Evolutionary conservation across 1,140 invertebrate genomes (phyloP).

Genomic region (Limonius californicus): DNA sequence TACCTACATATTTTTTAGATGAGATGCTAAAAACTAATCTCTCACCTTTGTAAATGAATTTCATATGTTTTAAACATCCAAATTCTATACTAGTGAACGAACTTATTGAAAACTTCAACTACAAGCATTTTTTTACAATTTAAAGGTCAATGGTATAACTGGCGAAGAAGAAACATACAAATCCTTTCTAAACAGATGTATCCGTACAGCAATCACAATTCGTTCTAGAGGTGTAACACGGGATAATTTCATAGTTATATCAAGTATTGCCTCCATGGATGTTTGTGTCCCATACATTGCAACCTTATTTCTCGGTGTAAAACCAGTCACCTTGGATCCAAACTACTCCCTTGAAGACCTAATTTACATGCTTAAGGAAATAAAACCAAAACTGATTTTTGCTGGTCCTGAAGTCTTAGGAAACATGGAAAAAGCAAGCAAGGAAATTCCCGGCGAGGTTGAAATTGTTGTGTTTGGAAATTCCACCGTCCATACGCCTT

Average conservation of each 20-base stretch:
- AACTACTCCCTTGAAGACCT: conserved; percentile 15
- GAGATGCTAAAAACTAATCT: too few relatives aligned
- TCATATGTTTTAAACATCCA: too few relatives aligned
- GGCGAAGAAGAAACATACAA: conserved; percentile 41
- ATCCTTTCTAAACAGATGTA: conserved; percentile 34
- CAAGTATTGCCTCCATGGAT: conserved; percentile 41
- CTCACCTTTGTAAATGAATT: too few relatives aligned
- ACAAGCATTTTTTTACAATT: too few relatives aligned
- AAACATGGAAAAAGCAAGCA: conserved; percentile 27
- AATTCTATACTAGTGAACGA: too few relatives aligned
- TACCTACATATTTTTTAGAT: too few relatives aligned
- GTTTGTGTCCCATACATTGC: conserved; percentile 41
- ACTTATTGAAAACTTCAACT: too few relatives aligned
- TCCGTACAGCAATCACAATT: conserved; percentile 41
- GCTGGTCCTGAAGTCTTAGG: conserved; percentile 27
- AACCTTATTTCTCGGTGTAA: conserved; percentile 33
- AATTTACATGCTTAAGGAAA: conserved; percentile 40
- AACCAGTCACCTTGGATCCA: conserved; percentile 22
- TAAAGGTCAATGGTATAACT: conserved; percentile 46
- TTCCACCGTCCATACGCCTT: conserved; percentile 20
- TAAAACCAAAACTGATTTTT: conserved; percentile 46
- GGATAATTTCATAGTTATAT: conserved; percentile 42
- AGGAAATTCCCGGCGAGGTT: conserved; percentile 26
- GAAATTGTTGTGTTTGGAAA: conserved; percentile 42
- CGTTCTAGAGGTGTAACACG: conserved; percentile 35